Conservation (phyloP, 2,113 vertebrate genomes). For the Pelodiscus sinensis region DNA sequence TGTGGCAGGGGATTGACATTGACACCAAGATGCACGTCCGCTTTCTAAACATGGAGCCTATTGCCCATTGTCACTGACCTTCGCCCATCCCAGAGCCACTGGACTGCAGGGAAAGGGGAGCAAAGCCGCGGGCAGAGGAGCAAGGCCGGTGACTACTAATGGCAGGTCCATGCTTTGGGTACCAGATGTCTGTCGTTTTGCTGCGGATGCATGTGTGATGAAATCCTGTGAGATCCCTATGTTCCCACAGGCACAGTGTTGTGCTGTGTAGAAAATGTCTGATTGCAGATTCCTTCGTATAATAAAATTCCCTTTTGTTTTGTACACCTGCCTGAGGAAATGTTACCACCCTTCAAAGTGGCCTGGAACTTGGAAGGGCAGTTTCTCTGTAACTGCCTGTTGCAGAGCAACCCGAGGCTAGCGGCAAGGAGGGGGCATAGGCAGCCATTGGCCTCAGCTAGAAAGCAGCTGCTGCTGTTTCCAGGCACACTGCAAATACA, state of each 20-base stretch:
- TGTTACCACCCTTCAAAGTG: background rate
- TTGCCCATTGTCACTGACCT: conserved; percentile 83
- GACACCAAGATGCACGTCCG: conserved; percentile 94
- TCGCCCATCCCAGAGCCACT: fast-evolving
- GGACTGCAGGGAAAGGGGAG: background rate
- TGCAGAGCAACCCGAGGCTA: background rate
- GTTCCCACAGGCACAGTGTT: background rate
- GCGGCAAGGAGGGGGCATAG: background rate
- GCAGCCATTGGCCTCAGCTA: background rate
- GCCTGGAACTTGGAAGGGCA: background rate
- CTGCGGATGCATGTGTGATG: background rate
- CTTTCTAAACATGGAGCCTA: conserved; percentile 89
- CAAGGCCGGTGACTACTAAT: fast-evolving
- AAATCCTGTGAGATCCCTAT: background rate
- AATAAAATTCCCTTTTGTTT: background rate
- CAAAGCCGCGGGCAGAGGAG: fast-evolving
- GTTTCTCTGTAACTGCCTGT: background rate
- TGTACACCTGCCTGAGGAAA: background rate
- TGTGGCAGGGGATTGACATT: conserved; percentile 90
- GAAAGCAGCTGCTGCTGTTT: background rate
- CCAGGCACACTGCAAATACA: background rate
- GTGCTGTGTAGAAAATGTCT: background rate
- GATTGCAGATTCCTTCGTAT: background rate
- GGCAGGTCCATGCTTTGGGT: background rate
- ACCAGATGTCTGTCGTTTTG: fast-evolving